Evolutionary conservation across 2,797 vertebrate genomes (phyloP).

Genomic region (Tenualosa ilisha): DNA sequence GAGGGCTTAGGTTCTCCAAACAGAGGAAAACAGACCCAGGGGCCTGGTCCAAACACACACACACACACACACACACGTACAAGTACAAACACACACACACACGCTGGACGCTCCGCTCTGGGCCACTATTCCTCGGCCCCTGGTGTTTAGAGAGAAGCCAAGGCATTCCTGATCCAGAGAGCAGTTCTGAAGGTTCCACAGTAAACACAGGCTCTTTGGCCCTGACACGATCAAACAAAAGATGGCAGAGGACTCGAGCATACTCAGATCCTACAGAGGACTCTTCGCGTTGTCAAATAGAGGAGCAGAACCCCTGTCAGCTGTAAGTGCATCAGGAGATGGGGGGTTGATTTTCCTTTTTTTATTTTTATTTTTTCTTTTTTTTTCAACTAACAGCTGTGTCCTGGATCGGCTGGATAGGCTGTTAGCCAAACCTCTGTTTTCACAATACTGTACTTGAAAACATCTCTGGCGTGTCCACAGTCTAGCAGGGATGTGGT

Average conservation of each 20-base stretch:
- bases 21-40: constrained; percentile 9
- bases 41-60: neutral
- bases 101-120: neutral
- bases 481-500: neutral
- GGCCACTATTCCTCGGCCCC: constrained; percentile 8
- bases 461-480: neutral
- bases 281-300: neutral
- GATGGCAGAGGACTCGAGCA: neutral
- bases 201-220: neutral
- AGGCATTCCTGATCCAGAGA: constrained; percentile 4
- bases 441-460: neutral
- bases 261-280: neutral
- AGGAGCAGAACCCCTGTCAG: neutral
- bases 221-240: neutral
- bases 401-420: neutral
- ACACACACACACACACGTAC: constrained; percentile 9
- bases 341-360: neutral
- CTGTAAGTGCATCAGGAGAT: neutral
- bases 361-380: neutral
- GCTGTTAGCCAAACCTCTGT: neutral
- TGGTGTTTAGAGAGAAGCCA: constrained; percentile 3
- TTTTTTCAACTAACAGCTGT: neutral
- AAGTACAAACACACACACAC: constrained; percentile 15
- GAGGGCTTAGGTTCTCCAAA: constrained; percentile 25
- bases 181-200: constrained; percentile 12